A percentile compares a stretch with the other conserved stretches of the same genome.
phyloP scores from a whole-genome alignment of 2,113 vertebrate genomes.

The Forbesichthys papilliferus region DNA sequence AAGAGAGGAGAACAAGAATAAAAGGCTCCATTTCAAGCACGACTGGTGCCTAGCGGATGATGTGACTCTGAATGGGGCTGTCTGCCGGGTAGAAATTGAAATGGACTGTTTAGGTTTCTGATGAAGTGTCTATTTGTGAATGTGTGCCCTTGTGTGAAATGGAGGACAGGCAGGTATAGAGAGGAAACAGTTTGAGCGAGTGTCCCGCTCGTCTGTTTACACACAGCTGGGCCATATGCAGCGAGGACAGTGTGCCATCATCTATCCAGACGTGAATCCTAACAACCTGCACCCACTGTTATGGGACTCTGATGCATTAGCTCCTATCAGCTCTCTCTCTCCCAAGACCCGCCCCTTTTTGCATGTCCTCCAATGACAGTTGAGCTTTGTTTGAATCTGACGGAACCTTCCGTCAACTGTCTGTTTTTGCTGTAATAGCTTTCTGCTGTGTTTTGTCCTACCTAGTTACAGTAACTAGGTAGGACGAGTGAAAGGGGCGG shows the following conservation, averaged over 20 bases:
- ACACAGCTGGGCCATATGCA: neutral
- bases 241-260: neutral
- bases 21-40: constrained; percentile 58
- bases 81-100: constrained; percentile 28
- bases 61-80: constrained; percentile 44
- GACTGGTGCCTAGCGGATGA: constrained; percentile 42
- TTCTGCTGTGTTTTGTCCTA: too few species aligned
- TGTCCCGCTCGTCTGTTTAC: neutral
- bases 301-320: constrained; percentile 26
- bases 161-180: neutral
- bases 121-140: neutral
- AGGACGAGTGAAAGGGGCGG: too few species aligned
- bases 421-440: too few species aligned
- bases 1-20: constrained; percentile 40
- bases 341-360: too few species aligned
- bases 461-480: too few species aligned
- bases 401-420: too few species aligned
- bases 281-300: neutral
- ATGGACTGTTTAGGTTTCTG: neutral
- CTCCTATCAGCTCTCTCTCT: neutral
- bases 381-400: too few species aligned
- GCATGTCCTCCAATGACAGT: too few species aligned
- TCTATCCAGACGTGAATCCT: neutral
- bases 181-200: neutral
- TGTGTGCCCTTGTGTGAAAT: neutral